Conservation (phyloP, 1,140 invertebrate genomes). For the Drosophila suzukii region DNA sequence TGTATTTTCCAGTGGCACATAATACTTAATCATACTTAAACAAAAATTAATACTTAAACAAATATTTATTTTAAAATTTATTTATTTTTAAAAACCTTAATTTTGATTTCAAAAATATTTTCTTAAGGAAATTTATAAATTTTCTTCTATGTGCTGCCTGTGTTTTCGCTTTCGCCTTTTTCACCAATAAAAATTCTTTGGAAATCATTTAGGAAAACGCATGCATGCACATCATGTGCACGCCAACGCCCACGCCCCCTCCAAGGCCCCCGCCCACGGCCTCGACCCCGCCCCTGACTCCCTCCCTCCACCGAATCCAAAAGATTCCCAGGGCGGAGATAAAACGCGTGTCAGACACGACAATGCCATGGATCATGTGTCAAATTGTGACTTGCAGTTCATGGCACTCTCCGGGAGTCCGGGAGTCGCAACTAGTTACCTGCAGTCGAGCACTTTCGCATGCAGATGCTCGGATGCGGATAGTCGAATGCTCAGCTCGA, state of each 20-base stretch:
- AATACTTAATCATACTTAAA: too few relatives aligned
- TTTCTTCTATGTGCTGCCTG: conserved; percentile 1
- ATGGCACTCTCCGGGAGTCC: conserved; percentile 40
- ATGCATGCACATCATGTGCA: conserved; percentile 79
- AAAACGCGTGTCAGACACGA: conserved; percentile 80
- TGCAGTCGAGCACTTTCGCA: conserved; percentile 29
- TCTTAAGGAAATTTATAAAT: background rate
- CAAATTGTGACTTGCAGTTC: conserved; percentile 78
- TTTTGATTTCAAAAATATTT: background rate
- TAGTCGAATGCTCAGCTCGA: conserved; percentile 37
- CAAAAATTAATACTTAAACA: too few relatives aligned
- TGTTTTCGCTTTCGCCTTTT: conserved; percentile 56
- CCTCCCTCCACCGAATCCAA: background rate
- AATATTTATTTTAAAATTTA: too few relatives aligned
- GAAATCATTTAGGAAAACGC: conserved; percentile 81
- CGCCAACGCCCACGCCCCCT: conserved; percentile 38
- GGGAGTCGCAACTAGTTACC: conserved; percentile 66
- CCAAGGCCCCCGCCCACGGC: background rate
- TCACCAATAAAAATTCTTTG: conserved; percentile 78
- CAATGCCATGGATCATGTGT: conserved; percentile 79
- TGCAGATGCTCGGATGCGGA: conserved; percentile 4
- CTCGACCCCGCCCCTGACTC: background rate
- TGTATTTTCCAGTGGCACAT: too few relatives aligned
- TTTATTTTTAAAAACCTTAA: too few relatives aligned
- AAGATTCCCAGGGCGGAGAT: conserved; percentile 58